phyloP scores from a whole-genome alignment of 2,797 vertebrate genomes.

The Squalus acanthias region DNA sequence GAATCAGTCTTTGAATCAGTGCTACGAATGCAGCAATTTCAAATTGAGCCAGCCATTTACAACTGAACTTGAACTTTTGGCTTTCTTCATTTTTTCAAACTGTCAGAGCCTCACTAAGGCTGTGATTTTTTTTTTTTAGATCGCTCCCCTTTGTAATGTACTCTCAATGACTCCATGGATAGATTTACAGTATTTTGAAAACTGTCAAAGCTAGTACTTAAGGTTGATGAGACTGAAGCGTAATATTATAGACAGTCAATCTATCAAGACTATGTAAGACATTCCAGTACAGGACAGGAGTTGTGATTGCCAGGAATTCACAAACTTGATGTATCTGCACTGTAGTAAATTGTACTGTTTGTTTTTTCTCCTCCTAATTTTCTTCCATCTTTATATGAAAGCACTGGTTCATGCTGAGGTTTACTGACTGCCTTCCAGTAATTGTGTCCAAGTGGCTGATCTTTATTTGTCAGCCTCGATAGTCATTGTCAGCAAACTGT shows the following conservation, averaged over 20 bases:
- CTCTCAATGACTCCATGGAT: neutral
- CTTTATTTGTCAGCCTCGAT: neutral
- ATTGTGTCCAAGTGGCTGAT: neutral
- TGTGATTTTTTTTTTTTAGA: neutral
- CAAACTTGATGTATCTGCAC: neutral
- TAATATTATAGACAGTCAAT: neutral
- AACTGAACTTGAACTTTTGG: neutral
- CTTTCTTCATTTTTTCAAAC: neutral
- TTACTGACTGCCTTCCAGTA: neutral
- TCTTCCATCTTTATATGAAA: neutral
- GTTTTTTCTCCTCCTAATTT: neutral
- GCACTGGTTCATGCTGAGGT: neutral
- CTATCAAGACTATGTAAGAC: neutral
- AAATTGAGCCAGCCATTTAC: slow-evolving; percentile 1
- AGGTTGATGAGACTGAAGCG: neutral
- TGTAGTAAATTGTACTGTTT: neutral
- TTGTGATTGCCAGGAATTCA: neutral
- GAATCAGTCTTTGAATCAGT: neutral
- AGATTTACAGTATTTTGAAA: neutral
- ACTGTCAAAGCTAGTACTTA: neutral
- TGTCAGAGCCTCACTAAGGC: neutral
- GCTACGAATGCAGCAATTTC: neutral
- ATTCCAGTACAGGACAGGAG: neutral
- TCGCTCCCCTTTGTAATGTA: neutral
- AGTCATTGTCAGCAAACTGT: neutral